Conservation (phyloP, 2,888 invertebrate species). For the Tetranychus piercei region DNA sequence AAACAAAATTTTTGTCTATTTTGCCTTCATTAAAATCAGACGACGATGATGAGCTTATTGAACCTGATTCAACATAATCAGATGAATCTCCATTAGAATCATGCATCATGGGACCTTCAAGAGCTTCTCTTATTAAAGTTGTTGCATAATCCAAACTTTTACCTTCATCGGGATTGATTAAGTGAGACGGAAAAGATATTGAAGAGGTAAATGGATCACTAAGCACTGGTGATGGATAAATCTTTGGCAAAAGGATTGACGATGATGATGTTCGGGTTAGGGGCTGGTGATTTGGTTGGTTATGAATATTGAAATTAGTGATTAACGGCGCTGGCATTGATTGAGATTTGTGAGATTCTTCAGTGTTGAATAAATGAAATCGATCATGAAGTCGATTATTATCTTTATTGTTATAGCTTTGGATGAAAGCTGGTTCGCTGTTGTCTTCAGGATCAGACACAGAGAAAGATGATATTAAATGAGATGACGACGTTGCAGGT, state of each 20-base stretch:
- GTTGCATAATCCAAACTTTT: constrained; percentile 9
- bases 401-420: neutral
- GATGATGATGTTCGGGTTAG: neutral
- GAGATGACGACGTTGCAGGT: neutral
- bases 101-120: neutral
- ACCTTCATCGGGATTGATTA: neutral
- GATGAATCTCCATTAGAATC: neutral
- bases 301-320: neutral
- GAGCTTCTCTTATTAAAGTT: neutral
- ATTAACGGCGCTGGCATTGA: neutral
- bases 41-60: neutral
- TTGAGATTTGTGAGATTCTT: neutral
- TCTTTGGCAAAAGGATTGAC: neutral
- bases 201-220: neutral
- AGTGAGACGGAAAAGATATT: neutral
- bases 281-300: neutral
- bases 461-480: neutral
- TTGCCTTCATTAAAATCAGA: neutral
- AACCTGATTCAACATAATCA: neutral
- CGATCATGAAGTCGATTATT: neutral
- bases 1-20: neutral
- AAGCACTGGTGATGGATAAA: neutral
- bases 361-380: neutral
- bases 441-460: neutral
- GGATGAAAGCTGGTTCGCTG: neutral